These are phyloP conservation scores for Gymnogyps californianus DNA, from an alignment of 2,113 vertebrate species.

Conservation along the genomic window DNA sequence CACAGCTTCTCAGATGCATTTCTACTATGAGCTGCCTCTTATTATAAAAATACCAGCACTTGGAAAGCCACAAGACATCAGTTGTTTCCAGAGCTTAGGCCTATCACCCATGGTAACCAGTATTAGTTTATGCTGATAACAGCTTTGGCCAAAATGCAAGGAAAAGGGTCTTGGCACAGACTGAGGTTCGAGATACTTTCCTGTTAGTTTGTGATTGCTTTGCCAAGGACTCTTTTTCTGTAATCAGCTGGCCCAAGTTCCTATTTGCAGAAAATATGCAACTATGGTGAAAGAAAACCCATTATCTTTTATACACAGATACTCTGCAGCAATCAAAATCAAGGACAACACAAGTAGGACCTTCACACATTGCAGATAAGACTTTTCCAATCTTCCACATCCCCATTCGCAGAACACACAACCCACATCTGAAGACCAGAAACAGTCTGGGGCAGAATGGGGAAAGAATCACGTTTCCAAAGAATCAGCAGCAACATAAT, in stretches of 20 bases:
- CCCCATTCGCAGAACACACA: neutral
- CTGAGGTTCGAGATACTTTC: neutral
- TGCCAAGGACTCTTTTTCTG: neutral
- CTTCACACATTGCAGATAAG: rapidly evolving
- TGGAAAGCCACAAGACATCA: neutral
- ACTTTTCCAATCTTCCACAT: neutral
- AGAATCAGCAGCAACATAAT: neutral
- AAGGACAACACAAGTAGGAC: neutral
- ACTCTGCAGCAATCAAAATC: neutral
- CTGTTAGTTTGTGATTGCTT: neutral
- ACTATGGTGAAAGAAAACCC: neutral
- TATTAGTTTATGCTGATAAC: neutral
- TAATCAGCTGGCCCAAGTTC: neutral
- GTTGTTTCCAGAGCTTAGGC: neutral
- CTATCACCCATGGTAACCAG: neutral
- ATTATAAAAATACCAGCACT: neutral
- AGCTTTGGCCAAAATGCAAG: neutral
- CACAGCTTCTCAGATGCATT: neutral
- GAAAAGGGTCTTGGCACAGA: neutral
- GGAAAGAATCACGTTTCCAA: neutral
- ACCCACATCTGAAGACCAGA: neutral
- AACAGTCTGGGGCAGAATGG: neutral
- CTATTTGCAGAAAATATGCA: neutral
- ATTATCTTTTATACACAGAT: neutral
- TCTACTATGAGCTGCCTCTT: neutral